These are phyloP conservation scores for Macaca mulatta DNA, from an alignment of 2,113 vertebrate genomes.

Conservation along the genomic window DNA sequence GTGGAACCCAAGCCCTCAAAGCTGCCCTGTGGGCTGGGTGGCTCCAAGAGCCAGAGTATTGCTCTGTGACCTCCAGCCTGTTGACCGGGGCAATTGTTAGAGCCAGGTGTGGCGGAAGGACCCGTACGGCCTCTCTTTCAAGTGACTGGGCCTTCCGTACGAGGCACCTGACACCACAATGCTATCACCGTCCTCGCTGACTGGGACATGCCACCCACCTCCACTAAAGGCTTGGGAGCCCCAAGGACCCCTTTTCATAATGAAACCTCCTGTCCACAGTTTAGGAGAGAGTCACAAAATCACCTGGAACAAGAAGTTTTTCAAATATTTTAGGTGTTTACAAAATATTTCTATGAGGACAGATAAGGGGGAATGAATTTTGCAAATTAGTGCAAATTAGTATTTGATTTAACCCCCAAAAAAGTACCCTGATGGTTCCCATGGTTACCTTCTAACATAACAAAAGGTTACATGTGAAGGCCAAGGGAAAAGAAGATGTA, in stretches of 20 bases:
- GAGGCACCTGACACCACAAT: constrained; percentile 66
- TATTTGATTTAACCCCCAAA: background rate
- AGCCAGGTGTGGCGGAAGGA: constrained; percentile 74
- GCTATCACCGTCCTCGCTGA: background rate
- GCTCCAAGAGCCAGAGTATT: constrained; percentile 20
- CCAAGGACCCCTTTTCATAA: background rate
- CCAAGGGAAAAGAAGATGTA: background rate
- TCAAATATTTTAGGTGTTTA: background rate
- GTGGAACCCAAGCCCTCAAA: constrained; percentile 65
- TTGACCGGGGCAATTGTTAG: constrained; percentile 63
- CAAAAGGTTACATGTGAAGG: background rate
- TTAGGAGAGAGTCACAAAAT: background rate
- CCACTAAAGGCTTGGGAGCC: background rate
- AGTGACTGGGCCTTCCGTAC: background rate
- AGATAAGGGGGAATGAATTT: background rate
- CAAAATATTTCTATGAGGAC: background rate
- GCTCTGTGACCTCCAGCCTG: background rate
- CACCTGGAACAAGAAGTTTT: background rate
- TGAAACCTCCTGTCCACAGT: fast-evolving
- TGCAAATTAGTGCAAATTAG: constrained; percentile 33
- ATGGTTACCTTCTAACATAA: background rate
- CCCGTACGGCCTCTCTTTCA: constrained; percentile 72
- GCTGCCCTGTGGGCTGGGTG: background rate
- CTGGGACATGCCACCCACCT: background rate
- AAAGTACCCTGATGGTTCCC: background rate